Evolutionary conservation across 2,797 vertebrate genomes (phyloP).

Genomic region (Denticeps clupeoides): DNA sequence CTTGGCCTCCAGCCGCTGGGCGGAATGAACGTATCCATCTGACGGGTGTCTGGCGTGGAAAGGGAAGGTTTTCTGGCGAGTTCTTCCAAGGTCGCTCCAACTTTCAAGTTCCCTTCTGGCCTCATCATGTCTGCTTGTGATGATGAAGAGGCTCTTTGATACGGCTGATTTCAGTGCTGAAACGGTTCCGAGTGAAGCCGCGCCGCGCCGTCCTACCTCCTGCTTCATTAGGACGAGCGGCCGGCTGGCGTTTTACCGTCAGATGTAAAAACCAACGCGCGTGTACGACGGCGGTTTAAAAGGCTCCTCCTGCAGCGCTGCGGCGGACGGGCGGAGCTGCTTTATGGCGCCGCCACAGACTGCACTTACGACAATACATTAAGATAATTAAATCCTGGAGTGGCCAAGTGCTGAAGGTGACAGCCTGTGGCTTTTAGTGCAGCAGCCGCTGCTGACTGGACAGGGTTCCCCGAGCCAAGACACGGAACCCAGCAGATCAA

Average conservation of each 20-base stretch:
- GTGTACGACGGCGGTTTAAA: too few relatives aligned
- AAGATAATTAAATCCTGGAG: conserved; percentile 64
- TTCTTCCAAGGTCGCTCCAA: conserved; percentile 7
- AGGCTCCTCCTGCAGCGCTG: too few relatives aligned
- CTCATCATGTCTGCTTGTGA: conserved; percentile 28
- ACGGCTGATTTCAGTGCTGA: conserved; percentile 38
- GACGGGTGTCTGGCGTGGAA: too few relatives aligned
- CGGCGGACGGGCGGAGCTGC: too few relatives aligned
- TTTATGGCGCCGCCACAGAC: conserved; percentile 50
- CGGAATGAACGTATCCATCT: too few relatives aligned
- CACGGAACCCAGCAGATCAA: too few relatives aligned
- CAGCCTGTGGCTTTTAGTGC: conserved; percentile 54
- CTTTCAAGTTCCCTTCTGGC: conserved; percentile 14
- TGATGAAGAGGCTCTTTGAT: conserved; percentile 29
- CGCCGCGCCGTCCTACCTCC: conserved; percentile 25
- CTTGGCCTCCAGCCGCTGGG: too few relatives aligned
- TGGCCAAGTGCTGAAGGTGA: conserved; percentile 49
- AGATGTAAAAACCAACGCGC: too few relatives aligned
- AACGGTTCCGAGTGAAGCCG: conserved; percentile 24
- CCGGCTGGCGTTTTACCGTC: too few relatives aligned
- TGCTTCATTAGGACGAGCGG: too few relatives aligned
- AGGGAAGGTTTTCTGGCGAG: neutral
- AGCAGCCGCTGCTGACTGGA: conserved; percentile 21
- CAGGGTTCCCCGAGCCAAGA: too few relatives aligned
- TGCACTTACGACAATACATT: conserved; percentile 65